A percentile compares a stretch with the other conserved stretches of the same genome.
Evolutionary conservation across 2,888 invertebrate genomes (phyloP).

Genomic region (Callyntrura guangdongensis): DNA sequence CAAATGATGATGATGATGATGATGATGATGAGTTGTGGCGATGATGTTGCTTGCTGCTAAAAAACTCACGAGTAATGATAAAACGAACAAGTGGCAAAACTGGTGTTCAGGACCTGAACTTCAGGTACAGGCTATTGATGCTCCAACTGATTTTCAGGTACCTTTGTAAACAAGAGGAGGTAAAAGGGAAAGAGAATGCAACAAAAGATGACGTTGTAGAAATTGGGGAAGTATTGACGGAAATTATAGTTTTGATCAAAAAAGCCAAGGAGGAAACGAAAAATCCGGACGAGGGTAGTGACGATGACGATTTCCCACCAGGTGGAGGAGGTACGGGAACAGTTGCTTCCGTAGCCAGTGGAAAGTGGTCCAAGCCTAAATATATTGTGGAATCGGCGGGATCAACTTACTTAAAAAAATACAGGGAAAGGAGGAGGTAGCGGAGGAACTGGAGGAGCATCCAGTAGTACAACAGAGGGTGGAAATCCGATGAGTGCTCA

Average conservation of each 20-base stretch:
- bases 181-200: not conserved
- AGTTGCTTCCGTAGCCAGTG: not conserved
- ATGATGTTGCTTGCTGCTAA: no score
- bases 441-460: not conserved
- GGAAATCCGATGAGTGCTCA: no score
- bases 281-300: not conserved
- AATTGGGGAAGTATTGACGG: slow-evolving; percentile 60
- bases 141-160: slow-evolving; percentile 58
- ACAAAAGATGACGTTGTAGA: slow-evolving; percentile 62
- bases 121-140: slow-evolving; percentile 43
- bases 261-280: slow-evolving; percentile 28
- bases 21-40: no score
- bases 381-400: not conserved
- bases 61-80: slow-evolving; percentile 1
- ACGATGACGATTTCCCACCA: not conserved
- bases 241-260: slow-evolving; percentile 30
- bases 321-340: not conserved
- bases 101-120: no score
- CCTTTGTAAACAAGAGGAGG: not conserved
- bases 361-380: not conserved
- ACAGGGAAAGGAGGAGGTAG: not conserved
- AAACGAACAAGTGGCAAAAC: not conserved
- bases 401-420: not conserved
- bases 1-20: no score
- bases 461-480: not conserved